Evolutionary conservation across 2,113 vertebrate genomes (phyloP), one percentile per base, ranked within the genome.

Genomic region (Balaenoptera acutorostrata): DNA sequence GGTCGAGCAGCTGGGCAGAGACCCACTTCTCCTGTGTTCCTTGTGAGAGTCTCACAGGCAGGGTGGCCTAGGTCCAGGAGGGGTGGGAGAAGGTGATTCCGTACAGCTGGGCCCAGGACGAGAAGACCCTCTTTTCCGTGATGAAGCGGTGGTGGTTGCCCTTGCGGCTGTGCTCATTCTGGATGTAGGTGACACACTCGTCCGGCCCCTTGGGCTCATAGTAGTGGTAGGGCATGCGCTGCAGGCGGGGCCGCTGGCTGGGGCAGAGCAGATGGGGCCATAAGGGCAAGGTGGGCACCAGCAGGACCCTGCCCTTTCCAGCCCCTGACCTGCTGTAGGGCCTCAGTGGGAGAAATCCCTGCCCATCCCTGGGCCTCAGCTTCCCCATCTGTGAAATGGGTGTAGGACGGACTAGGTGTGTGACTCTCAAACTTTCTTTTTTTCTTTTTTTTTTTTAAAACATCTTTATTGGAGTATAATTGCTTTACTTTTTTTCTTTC

Each of bases 111-210:
- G 99, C 99, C 99, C 99, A 99, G 96, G 99, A 99, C 20, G 99
- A 99, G 85, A 99, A 99, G 98, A 99, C 99, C 29, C 99, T 98
- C 92, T 99, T 99, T 98, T 99, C 99, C 0, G 99, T 99, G 98
- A 99, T 99, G 98, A 99, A 99, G 97, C 99, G 99, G 93, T 99
- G 99, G 98, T 99, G 99, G 98, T 99, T 99, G 78, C 99, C 99
- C 96, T 98, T 98, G 63, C 98, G 99, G 88, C 99, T 99, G 74
- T 98, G 98, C 95, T 99, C 99, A 0, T 99, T 99, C 98, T 99
- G 99, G 85, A 99, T 98, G 98, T 99, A 99, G 11, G 99, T 99
- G 0, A 99, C 88, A 90, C 99, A 99, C 93, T 99, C 99, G 1
- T 99, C 99, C 0, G 99, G 97, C 11, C 99, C 99, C 90, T 99